Evolutionary conservation across 2,888 invertebrate genomes (phyloP), one percentile per base, ranked within the genome.

Genomic region (Ophion obscuratus): DNA sequence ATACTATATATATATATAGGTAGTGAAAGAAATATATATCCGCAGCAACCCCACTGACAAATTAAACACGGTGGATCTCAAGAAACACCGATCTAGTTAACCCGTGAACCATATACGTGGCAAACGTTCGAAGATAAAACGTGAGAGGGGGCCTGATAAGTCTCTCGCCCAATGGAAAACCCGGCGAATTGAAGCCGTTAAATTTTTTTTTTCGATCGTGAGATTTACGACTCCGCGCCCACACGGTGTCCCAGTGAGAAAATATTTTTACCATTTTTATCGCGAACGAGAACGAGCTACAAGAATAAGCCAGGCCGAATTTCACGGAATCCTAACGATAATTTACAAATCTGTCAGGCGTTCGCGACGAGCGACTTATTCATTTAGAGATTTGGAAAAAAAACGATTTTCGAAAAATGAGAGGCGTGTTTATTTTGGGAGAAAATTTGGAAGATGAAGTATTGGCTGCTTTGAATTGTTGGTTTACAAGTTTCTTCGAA

Each of bases 101-200:
- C 87, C 85, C 85, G 87, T 85, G 85, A 86, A 87, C 82, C 83
- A 83, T 84, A 84, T 83, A 78, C 79, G 66, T 81, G 80, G 40
- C 81, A 76, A 67, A 57, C 82, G 64, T 64, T 64, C 20, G 14
- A 66, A 66, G 40, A 76, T 68, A 62, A 81, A 81, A 62, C 53
- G 83, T 75, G 76, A 20, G 71, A 64, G 78, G 81, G 71, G 74
- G 74, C 88, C 80, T 74, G 88, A 90, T 88, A 90, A 90, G 89
- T 88, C 88, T 83, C 81, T 64, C 81, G 83, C 78, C 87, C 89
- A 90, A 91, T 89, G 86, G 90, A 89, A 90, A 91, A 86, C 82
- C 84, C 87, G 57, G 53, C 36, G 88, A 89, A 89, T 90, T 89
- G 83, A 71, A 90, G 87, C 88, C 87, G 89, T 92, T 90, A 90